Percentiles rank a stretch among this genome's conserved stretches.
Conservation (phyloP, 2,113 vertebrate genomes). For the Himantopus leucocephalus region DNA sequence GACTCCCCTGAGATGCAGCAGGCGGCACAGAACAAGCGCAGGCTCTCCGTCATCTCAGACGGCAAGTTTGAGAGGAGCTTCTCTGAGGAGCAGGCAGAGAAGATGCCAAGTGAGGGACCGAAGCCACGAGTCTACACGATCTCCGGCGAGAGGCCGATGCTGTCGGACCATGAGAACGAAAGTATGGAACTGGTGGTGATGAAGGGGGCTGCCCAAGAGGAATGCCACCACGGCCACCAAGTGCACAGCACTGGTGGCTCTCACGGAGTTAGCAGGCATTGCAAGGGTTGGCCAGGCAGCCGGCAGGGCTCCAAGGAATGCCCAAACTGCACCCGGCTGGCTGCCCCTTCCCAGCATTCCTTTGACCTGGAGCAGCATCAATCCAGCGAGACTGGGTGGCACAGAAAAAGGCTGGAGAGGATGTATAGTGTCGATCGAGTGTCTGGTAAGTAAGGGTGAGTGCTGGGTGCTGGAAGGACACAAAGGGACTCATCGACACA, state of each 20-base stretch:
- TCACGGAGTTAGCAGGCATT: slow-evolving; percentile 77
- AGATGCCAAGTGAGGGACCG: slow-evolving; percentile 73
- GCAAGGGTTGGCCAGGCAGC: slow-evolving; percentile 78
- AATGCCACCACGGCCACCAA: slow-evolving; percentile 80
- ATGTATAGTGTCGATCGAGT: slow-evolving; percentile 91
- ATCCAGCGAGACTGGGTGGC: slow-evolving; percentile 69
- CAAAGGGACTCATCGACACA: accelerated
- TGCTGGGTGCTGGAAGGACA: background rate
- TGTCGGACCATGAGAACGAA: slow-evolving; percentile 79
- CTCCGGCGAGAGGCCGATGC: slow-evolving; percentile 85
- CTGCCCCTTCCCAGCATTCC: slow-evolving; percentile 80
- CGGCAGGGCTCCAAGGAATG: slow-evolving; percentile 83
- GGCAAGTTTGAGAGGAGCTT: slow-evolving; percentile 83
- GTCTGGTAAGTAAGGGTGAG: slow-evolving; percentile 74
- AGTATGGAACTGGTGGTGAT: slow-evolving; percentile 89
- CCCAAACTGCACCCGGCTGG: slow-evolving; percentile 76
- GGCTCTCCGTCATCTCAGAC: slow-evolving; percentile 79
- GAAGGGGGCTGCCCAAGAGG: slow-evolving; percentile 77
- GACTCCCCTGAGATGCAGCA: slow-evolving; percentile 85
- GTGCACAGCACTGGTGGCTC: slow-evolving; percentile 78
- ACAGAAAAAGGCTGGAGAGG: slow-evolving; percentile 89
- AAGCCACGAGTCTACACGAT: slow-evolving; percentile 90
- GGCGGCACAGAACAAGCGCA: slow-evolving; percentile 81
- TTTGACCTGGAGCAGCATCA: slow-evolving; percentile 85
- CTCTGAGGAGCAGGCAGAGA: slow-evolving; percentile 77